A percentile compares a stretch with the other conserved stretches of the same genome.
These are phyloP conservation scores for Alexandromys fortis DNA, from an alignment of 2,113 vertebrate species.

Conservation along the genomic window DNA sequence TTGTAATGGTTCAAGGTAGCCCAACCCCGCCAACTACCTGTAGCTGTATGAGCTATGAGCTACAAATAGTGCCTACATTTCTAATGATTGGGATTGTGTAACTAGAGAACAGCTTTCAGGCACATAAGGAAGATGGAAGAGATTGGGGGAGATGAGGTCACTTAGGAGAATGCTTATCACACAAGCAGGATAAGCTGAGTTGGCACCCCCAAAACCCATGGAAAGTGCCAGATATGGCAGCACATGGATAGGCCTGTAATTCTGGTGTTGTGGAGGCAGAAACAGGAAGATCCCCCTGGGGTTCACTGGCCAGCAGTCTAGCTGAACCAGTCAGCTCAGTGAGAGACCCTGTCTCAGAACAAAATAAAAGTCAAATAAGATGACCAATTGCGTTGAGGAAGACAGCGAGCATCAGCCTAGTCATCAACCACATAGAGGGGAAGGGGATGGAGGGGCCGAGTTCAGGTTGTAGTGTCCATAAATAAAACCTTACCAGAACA, in stretches of 20 bases:
- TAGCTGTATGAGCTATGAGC: neutral
- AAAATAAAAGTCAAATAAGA: neutral
- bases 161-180: neutral
- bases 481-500: neutral
- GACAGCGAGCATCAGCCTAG: neutral
- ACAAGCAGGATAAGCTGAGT: neutral
- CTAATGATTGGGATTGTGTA: neutral
- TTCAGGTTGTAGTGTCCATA: neutral
- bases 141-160: neutral
- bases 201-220: neutral
- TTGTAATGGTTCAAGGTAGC: neutral
- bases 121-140: neutral
- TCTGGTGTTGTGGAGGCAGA: neutral
- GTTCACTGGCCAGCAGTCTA: neutral
- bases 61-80: slow-evolving; percentile 23
- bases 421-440: neutral
- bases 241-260: neutral
- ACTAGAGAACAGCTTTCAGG: neutral
- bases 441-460: neutral
- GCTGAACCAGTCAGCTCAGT: neutral
- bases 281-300: neutral
- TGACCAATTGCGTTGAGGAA: neutral
- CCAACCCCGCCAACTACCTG: neutral
- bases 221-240: neutral
- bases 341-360: neutral